A percentile compares a stretch with the other conserved stretches of the same genome.
Conservation (phyloP, 2,888 invertebrate species). For the Megalurothrips usitatus region DNA sequence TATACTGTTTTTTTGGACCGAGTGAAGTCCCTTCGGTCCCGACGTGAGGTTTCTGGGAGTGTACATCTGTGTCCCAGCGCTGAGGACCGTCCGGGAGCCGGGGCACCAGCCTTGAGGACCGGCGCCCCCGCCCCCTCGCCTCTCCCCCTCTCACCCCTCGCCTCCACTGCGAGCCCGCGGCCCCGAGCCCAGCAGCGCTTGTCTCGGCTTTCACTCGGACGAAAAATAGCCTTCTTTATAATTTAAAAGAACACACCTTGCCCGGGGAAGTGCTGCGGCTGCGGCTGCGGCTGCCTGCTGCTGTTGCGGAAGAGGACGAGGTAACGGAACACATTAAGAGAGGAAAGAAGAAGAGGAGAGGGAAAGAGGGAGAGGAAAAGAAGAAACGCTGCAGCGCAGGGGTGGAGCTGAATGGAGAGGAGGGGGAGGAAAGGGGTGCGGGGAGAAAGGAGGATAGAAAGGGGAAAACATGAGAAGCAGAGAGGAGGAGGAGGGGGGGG, state of each 20-base stretch:
- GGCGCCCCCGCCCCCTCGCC: too few relatives aligned
- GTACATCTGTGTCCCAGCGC: neutral
- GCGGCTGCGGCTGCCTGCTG: too few relatives aligned
- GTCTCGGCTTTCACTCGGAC: constrained; percentile 11
- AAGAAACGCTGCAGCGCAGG: neutral
- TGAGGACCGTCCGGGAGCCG: neutral
- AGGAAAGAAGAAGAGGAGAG: neutral
- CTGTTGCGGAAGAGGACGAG: neutral
- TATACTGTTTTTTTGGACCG: too few relatives aligned
- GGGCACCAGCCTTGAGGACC: too few relatives aligned
- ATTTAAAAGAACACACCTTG: constrained; percentile 24
- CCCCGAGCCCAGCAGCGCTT: neutral
- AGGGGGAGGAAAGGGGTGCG: neutral
- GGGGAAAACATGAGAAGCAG: neutral
- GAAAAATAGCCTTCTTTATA: constrained; percentile 25
- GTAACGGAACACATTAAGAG: neutral
- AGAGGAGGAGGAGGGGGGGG: neutral
- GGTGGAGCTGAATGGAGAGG: neutral
- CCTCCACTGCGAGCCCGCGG: neutral
- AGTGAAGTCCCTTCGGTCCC: too few relatives aligned
- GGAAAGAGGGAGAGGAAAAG: neutral
- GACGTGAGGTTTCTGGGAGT: too few relatives aligned
- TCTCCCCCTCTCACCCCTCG: neutral
- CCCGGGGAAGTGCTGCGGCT: neutral
- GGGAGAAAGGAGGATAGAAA: neutral